Conservation (phyloP, 2,797 vertebrate genomes). For the Parauchenoglanis ngamensis region DNA sequence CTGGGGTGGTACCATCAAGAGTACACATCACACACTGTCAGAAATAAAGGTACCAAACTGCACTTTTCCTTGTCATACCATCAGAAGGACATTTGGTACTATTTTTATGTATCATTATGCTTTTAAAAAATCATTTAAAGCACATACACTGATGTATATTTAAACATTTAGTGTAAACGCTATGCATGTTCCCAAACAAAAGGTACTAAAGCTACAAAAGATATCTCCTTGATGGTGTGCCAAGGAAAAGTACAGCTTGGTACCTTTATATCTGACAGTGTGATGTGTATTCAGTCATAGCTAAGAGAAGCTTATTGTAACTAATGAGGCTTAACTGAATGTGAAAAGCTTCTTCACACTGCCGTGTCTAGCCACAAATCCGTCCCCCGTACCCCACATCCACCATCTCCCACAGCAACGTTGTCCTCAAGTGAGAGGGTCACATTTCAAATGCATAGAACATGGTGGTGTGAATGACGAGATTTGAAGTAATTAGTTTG, state of each 20-base stretch:
- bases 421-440: slow-evolving; percentile 58
- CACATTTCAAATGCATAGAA: slow-evolving; percentile 72
- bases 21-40: background rate
- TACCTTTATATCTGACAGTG: background rate
- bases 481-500: slow-evolving; percentile 67
- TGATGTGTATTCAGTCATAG: slow-evolving; percentile 41
- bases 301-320: slow-evolving; percentile 47
- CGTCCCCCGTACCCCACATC: slow-evolving; percentile 43
- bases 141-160: background rate
- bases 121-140: background rate
- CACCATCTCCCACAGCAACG: slow-evolving; percentile 64
- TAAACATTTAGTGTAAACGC: background rate
- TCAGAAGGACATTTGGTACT: background rate
- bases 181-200: background rate
- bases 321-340: slow-evolving; percentile 56
- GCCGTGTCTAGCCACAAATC: slow-evolving; percentile 72
- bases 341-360: slow-evolving; percentile 64
- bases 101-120: background rate
- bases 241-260: background rate
- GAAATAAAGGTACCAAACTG: background rate
- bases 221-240: background rate
- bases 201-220: background rate
- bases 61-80: background rate
- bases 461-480: slow-evolving; percentile 65
- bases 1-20: background rate